Base-by-base conservation (phyloP, 2,888 invertebrate species). In the Tenthredo mesomela region DNA sequence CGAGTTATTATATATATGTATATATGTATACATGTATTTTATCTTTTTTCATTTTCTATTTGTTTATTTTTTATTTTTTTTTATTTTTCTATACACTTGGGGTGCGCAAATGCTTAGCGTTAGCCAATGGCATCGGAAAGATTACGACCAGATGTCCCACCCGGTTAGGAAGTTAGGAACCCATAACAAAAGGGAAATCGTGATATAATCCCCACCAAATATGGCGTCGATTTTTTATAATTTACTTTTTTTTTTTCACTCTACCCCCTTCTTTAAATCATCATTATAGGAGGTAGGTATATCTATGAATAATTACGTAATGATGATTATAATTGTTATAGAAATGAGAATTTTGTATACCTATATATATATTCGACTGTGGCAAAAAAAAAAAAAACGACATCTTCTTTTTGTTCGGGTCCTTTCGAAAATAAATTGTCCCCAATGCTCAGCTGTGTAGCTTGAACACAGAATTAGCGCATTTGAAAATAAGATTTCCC, bases 81-180 rank as follows among this genome's bases (percentile, higher is more conserved):
- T 40, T 71, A 21, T 71, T 37, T 43, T 71, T 21, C 18, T 43
- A 21, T 43, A 40, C n/a, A 40, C 58, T 47, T 78, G 78, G 54
- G 78, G 78, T 78, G 78, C 54, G 33, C 2, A 61, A 77, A 77
- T 77, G 40, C 75, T 29, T 50, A n/a, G 5, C 18, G 54, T 54
- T 21, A 78, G 25, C 78, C 78, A 78, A 78, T 78, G 58, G 78
- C 37, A 73, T 47, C 47, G 47, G 58, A 29, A 33, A 78, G 25
- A 78, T 50, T 78, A 58, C 58, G 78, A 58, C 78, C 78, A 78
- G 78, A 78, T 78, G 78, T 78, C 25, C 61, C 25, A 73, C 71
- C 71, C 9, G 71, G 71, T 43, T 73, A 73, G 40, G 29, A 21
- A 73, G 43, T n/a, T 21, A 73, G 37, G 7, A 54, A 73, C 7